A percentile compares a stretch with the other conserved stretches of the same genome.
These are phyloP conservation scores for Montipora capricornis DNA, from an alignment of 64 coral and sea anemone genomes.

Conservation along the genomic window DNA sequence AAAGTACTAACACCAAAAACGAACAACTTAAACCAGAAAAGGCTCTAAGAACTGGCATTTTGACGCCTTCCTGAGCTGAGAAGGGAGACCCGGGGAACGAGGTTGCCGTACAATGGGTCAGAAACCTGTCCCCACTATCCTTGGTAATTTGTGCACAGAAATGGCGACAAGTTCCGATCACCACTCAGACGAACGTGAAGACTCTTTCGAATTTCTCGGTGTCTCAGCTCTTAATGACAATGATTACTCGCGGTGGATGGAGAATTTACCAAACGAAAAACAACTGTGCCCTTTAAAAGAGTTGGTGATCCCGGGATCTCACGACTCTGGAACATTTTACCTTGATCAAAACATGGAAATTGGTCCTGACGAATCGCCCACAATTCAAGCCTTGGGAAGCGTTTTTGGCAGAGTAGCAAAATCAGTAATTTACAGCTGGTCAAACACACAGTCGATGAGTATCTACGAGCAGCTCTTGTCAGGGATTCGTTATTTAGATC, in stretches of 20 bases:
- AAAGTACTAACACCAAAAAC: no score
- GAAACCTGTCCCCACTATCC: not conserved
- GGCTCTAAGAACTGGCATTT: no score
- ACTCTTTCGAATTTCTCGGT: slow-evolving; percentile 56
- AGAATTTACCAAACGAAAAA: slow-evolving; percentile 96
- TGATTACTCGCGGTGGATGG: slow-evolving; percentile 95
- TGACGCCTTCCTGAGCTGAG: no score
- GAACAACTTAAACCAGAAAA: no score
- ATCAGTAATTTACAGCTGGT: slow-evolving; percentile 85
- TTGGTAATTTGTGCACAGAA: not conserved
- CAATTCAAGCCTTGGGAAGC: slow-evolving; percentile 76
- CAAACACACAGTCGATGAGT: slow-evolving; percentile 83
- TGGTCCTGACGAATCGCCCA: slow-evolving; percentile 79
- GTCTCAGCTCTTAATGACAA: slow-evolving; percentile 38
- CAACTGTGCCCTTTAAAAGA: slow-evolving; percentile 94
- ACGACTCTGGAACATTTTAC: slow-evolving; percentile 92
- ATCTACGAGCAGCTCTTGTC: slow-evolving; percentile 88
- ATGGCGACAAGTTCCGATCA: not conserved
- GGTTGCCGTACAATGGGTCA: slow-evolving; percentile 49
- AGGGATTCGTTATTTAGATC: slow-evolving; percentile 93
- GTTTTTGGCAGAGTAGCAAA: slow-evolving; percentile 87
- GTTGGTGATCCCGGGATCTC: slow-evolving; percentile 94
- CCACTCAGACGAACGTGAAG: not conserved
- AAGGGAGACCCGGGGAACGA: no score
- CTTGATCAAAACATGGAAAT: slow-evolving; percentile 88